Evolutionary conservation across 2,797 vertebrate genomes (phyloP).

Genomic region (Enteromius paludinosus): DNA sequence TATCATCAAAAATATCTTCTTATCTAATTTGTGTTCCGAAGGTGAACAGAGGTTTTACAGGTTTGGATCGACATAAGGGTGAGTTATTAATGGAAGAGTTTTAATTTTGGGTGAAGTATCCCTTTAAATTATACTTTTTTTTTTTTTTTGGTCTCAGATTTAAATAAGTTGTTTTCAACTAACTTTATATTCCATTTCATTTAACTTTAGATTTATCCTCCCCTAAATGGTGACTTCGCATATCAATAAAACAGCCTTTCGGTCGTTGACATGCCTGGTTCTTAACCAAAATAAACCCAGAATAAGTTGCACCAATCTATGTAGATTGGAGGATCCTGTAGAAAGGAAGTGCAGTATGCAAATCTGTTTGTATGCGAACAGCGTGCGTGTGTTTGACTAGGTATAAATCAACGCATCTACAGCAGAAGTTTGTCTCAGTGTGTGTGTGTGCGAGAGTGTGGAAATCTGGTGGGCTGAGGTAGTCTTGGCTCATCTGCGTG

Average conservation of each 20-base stretch:
- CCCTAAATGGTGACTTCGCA: not conserved
- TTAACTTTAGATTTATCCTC: not conserved
- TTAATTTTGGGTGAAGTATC: not conserved
- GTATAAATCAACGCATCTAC: constrained; percentile 40
- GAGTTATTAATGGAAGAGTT: not conserved
- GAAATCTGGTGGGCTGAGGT: constrained; percentile 49
- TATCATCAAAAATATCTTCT: too few species aligned
- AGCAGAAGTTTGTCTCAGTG: constrained; percentile 40
- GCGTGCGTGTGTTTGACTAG: constrained; percentile 2
- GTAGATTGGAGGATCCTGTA: not conserved
- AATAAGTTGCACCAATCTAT: not conserved
- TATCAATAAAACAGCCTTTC: not conserved
- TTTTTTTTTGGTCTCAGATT: not conserved
- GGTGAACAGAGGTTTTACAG: too few species aligned
- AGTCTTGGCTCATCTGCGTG: constrained; percentile 75
- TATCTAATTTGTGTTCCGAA: too few species aligned
- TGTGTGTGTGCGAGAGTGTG: constrained; percentile 27
- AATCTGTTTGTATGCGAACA: constrained; percentile 12
- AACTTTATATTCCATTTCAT: not conserved
- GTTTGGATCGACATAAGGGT: too few species aligned
- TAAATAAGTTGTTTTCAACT: not conserved
- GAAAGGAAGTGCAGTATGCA: not conserved
- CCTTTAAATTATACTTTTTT: not conserved
- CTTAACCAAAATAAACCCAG: not conserved
- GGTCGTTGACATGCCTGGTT: not conserved